Percentiles rank a stretch among this genome's conserved stretches.
phyloP scores from a whole-genome alignment of 2,888 invertebrate genomes.

The Drosophila seclusa region DNA sequence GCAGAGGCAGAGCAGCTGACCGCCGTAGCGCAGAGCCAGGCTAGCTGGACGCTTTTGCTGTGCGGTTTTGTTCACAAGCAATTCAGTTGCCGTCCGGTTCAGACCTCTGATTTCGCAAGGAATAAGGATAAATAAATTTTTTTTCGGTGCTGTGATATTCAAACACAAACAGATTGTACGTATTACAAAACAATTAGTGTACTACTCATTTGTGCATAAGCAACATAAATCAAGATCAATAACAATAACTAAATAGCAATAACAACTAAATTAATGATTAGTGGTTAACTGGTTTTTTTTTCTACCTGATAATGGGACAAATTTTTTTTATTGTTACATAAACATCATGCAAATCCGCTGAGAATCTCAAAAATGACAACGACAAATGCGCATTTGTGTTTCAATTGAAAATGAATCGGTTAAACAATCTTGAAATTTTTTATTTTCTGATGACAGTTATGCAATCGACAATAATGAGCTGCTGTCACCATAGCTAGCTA shows the following conservation, averaged over 20 bases:
- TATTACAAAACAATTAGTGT: conserved; percentile 52
- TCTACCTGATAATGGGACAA: conserved; percentile 5
- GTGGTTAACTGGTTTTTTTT: conserved; percentile 23
- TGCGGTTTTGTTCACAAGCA: conserved; percentile 76
- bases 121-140: conserved; percentile 79
- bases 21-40: conserved; percentile 43
- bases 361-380: conserved; percentile 12
- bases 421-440: conserved; percentile 11
- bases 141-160: conserved; percentile 83
- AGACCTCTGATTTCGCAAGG: conserved; percentile 80
- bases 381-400: conserved; percentile 29
- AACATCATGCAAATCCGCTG: conserved; percentile 39
- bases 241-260: conserved; percentile 22
- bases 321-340: conserved; percentile 59
- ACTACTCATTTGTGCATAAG: conserved; percentile 24
- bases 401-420: conserved; percentile 27
- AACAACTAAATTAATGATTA: conserved; percentile 28
- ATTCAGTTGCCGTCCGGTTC: conserved; percentile 83
- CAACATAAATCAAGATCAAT: conserved; percentile 30
- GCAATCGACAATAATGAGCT: conserved; percentile 50
- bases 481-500: not conserved
- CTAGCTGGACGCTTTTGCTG: conserved; percentile 55
- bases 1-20: conserved; percentile 43
- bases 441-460: conserved; percentile 61
- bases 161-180: conserved; percentile 81